Conservation (phyloP, 1,140 invertebrate species). For the Acyrthosiphon pisum region DNA sequence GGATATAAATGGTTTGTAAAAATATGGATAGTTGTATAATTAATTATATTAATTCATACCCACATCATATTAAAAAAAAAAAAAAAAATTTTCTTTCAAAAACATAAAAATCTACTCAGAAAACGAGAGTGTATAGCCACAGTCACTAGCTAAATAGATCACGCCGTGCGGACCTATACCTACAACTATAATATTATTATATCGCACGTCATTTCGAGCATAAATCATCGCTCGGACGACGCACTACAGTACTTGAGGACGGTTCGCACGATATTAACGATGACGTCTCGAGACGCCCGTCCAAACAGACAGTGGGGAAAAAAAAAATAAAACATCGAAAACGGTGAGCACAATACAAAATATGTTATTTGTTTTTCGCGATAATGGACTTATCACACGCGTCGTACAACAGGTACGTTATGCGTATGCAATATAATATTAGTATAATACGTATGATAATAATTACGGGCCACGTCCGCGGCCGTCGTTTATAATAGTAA, state of each 20-base stretch:
- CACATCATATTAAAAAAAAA: too few species aligned
- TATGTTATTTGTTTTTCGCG: not conserved
- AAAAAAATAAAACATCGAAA: not conserved
- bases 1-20: not conserved
- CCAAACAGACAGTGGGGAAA: not conserved
- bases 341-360: not conserved
- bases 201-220: not conserved
- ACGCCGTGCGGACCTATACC: not conserved
- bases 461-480: not conserved
- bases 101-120: too few species aligned
- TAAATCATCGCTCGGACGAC: not conserved
- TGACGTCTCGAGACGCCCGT: not conserved
- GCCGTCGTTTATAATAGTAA: not conserved
- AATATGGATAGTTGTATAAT: too few species aligned
- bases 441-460: not conserved
- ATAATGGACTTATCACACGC: not conserved
- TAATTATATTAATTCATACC: too few species aligned
- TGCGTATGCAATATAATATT: too few species aligned
- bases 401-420: not conserved
- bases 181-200: too few species aligned
- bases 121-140: not conserved
- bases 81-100: too few species aligned
- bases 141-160: not conserved
- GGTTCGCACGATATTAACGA: not conserved
- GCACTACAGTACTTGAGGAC: not conserved